A percentile compares a stretch with the other conserved stretches of the same genome.
These are phyloP conservation scores for Heliocidaris erythrogramma DNA, from an alignment of 35 echinoderm and acorn worm genomes.

Conservation along the genomic window DNA sequence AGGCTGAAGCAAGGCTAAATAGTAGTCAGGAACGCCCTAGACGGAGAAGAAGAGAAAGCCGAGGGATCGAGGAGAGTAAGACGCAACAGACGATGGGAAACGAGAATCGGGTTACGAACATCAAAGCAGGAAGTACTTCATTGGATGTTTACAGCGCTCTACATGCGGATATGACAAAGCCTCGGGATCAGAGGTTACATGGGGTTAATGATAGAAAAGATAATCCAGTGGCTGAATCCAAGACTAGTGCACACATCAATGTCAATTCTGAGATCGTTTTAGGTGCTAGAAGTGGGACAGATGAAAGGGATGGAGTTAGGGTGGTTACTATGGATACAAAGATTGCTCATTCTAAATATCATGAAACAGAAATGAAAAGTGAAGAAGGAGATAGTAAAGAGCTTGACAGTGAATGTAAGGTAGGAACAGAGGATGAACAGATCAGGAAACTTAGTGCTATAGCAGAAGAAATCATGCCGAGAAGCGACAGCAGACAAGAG, in stretches of 20 bases:
- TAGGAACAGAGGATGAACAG: not conserved
- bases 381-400: not conserved
- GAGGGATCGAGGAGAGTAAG: not conserved
- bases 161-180: slow-evolving; percentile 20
- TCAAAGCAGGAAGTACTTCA: slow-evolving; percentile 37
- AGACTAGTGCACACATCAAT: slow-evolving; percentile 7
- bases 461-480: not conserved
- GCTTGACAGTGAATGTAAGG: not conserved
- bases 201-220: not conserved
- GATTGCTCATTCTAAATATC: not conserved
- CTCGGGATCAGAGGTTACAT: not conserved
- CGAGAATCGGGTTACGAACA: not conserved
- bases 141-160: slow-evolving; percentile 1
- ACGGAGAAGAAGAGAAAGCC: not conserved
- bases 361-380: not conserved
- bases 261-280: not conserved
- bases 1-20: slow-evolving; percentile 28
- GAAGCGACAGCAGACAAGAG: not conserved
- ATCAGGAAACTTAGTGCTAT: slow-evolving; percentile 1
- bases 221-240: not conserved
- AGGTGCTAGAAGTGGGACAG: not conserved
- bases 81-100: slow-evolving; percentile 18
- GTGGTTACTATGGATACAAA: not conserved
- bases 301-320: not conserved
- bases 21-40: not conserved